These are phyloP conservation scores for Tachystola acroxantha DNA, from an alignment of 2,888 invertebrate genomes.

Conservation along the genomic window DNA sequence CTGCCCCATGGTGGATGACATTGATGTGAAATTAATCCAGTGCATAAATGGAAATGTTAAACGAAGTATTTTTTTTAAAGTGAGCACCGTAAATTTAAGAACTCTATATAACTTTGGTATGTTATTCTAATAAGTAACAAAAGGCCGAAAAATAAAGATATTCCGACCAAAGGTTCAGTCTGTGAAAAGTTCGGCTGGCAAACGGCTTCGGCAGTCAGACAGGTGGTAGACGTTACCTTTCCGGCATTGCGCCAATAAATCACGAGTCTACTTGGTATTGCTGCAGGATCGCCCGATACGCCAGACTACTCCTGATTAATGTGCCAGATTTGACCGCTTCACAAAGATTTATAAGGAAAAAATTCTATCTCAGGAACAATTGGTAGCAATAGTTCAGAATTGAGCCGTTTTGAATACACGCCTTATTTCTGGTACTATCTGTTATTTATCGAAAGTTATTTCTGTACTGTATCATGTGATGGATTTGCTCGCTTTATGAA, in stretches of 20 bases:
- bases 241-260: conserved; percentile 24
- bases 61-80: too few relatives aligned
- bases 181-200: conserved; percentile 5
- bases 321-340: conserved; percentile 43
- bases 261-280: conserved; percentile 23
- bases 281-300: conserved; percentile 19
- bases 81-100: too few relatives aligned
- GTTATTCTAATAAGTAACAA: too few relatives aligned
- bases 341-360: conserved; percentile 35
- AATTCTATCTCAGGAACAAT: conserved; percentile 13
- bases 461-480: too few relatives aligned
- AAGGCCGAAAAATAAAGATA: too few relatives aligned
- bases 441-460: too few relatives aligned
- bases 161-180: not conserved
- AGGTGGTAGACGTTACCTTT: conserved; percentile 26
- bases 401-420: not conserved
- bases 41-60: too few relatives aligned
- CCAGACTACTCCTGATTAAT: conserved; percentile 21
- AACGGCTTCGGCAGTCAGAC: conserved; percentile 7
- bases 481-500: not conserved
- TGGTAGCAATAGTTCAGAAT: not conserved
- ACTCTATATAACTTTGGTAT: too few relatives aligned
- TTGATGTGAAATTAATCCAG: too few relatives aligned
- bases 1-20: too few relatives aligned
- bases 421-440: not conserved